Percentiles rank a stretch among this genome's conserved stretches.
Conservation (phyloP, 2,888 invertebrate genomes). For the Synergus itoensis region DNA sequence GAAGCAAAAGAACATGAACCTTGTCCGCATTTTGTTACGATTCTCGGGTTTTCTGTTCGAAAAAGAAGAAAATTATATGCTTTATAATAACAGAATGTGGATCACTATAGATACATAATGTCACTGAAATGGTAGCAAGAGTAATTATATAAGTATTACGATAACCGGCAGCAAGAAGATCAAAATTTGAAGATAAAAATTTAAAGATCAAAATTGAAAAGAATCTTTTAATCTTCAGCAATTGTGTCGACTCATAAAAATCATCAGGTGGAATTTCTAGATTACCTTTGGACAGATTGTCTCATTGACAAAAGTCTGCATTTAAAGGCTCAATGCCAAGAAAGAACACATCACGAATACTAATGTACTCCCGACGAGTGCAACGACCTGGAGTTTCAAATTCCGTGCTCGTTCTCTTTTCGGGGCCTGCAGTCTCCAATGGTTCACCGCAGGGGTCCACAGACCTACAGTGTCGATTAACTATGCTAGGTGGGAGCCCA, state of each 20-base stretch:
- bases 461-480: neutral
- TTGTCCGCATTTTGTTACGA: conserved; percentile 19
- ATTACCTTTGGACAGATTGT: neutral
- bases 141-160: neutral
- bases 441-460: neutral
- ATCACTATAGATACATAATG: neutral
- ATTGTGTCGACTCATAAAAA: neutral
- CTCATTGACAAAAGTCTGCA: neutral
- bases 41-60: conserved; percentile 16
- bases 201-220: neutral
- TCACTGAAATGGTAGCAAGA: neutral
- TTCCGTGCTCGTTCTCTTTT: conserved; percentile 25
- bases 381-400: conserved; percentile 36
- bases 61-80: conserved; percentile 9
- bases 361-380: neutral
- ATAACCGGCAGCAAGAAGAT: too few relatives aligned
- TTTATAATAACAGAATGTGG: neutral
- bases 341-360: conserved; percentile 18
- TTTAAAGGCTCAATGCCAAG: conserved; percentile 17
- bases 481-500: neutral
- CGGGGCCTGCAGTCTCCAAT: neutral
- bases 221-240: neutral
- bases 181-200: too few relatives aligned
- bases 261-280: neutral
- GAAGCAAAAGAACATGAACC: conserved; percentile 16